Conservation (phyloP, 2,888 invertebrate species). For the Drosophila austrosaltans region DNA sequence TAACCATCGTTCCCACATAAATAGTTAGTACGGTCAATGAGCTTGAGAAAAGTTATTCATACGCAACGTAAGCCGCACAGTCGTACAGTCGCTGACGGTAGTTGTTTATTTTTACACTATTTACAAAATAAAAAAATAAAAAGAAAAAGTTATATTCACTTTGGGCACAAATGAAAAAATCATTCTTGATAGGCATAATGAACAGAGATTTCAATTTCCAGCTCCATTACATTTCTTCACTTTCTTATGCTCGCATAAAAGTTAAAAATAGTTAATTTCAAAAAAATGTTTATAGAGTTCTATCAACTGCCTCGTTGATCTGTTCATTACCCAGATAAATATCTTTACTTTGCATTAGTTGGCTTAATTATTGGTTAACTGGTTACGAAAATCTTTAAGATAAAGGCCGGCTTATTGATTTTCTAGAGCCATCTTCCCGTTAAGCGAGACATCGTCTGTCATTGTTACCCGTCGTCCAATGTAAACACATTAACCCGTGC, state of each 20-base stretch:
- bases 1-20: not conserved
- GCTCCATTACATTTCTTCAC: too few relatives aligned
- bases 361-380: conserved; percentile 14
- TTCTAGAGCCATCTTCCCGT: conserved; percentile 32
- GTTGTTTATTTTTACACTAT: not conserved
- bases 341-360: not conserved
- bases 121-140: not conserved
- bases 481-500: conserved; percentile 76
- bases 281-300: not conserved
- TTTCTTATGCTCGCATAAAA: too few relatives aligned
- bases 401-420: conserved; percentile 56
- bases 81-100: not conserved
- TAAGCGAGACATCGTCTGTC: conserved; percentile 14
- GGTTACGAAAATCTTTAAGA: conserved; percentile 13
- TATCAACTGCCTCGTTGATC: too few relatives aligned
- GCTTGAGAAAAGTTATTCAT: conserved; percentile 27
- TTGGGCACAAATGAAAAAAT: too few relatives aligned
- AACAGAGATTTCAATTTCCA: too few relatives aligned
- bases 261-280: not conserved
- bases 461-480: conserved; percentile 9
- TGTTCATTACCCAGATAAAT: too few relatives aligned
- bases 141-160: too few relatives aligned
- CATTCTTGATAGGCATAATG: too few relatives aligned
- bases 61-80: conserved; percentile 25
- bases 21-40: conserved; percentile 29